phyloP scores from a whole-genome alignment of 2,888 invertebrate genomes.

The Slavum lentiscoides region DNA sequence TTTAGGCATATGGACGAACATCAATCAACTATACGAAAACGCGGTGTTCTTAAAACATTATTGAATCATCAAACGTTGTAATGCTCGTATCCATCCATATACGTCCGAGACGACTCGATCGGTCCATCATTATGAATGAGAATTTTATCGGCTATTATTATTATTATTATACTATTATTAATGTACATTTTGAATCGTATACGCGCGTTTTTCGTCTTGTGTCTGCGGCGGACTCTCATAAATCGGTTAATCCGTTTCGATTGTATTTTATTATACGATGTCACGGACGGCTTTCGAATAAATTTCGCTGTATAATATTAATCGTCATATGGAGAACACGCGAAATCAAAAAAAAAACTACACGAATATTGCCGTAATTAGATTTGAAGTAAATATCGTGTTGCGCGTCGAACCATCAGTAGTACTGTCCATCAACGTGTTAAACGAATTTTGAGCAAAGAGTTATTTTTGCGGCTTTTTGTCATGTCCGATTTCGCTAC shows the following conservation, averaged over 20 bases:
- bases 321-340: no score
- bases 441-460: no score
- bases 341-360: no score
- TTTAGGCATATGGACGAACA: constrained; percentile 1
- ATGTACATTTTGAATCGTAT: no score
- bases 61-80: constrained; percentile 35
- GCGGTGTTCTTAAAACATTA: constrained; percentile 26
- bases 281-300: no score
- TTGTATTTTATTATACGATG: not conserved
- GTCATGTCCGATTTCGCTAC: no score
- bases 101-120: not conserved
- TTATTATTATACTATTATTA: not conserved
- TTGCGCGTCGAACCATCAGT: no score
- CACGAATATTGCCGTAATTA: no score
- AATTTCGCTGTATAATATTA: no score
- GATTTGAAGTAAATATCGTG: no score
- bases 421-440: no score
- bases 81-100: not conserved
- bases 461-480: no score
- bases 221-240: not conserved
- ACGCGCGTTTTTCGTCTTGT: not conserved
- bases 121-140: not conserved
- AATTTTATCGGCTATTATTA: not conserved
- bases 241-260: not conserved
- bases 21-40: constrained; percentile 29